A percentile compares a stretch with the other conserved stretches of the same genome.
Conservation (phyloP, 1,140 invertebrate genomes). For the Metaphire vulgaris region DNA sequence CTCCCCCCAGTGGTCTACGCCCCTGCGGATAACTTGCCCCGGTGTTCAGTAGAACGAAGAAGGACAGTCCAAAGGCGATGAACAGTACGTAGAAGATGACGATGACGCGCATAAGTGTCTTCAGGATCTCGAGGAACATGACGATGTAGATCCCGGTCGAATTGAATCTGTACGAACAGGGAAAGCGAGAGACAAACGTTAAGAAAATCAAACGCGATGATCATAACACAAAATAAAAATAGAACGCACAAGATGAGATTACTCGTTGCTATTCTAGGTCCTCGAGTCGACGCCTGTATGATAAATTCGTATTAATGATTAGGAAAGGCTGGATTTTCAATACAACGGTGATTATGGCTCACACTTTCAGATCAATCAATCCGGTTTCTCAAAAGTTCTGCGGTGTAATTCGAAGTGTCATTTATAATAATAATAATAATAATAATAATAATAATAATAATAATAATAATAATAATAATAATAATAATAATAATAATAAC, state of each 20-base stretch:
- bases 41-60: slow-evolving; percentile 64
- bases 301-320: not conserved
- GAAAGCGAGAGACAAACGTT: not conserved
- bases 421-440: too few relatives aligned
- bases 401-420: too few relatives aligned
- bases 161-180: slow-evolving; percentile 41
- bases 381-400: too few relatives aligned
- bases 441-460: too few relatives aligned
- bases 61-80: slow-evolving; percentile 77
- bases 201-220: not conserved
- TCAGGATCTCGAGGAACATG: slow-evolving; percentile 82
- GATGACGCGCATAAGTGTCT: slow-evolving; percentile 76
- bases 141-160: slow-evolving; percentile 77
- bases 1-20: too few relatives aligned
- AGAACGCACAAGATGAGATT: too few relatives aligned
- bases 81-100: slow-evolving; percentile 81
- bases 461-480: too few relatives aligned
- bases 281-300: not conserved
- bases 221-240: not conserved
- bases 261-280: too few relatives aligned
- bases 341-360: too few relatives aligned
- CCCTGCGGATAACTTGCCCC: slow-evolving; percentile 41
- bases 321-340: not conserved
- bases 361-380: too few relatives aligned
- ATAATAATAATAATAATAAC: too few relatives aligned